These are phyloP conservation scores for Apteryx mantelli DNA, from an alignment of 2,113 vertebrate species.

Conservation along the genomic window DNA sequence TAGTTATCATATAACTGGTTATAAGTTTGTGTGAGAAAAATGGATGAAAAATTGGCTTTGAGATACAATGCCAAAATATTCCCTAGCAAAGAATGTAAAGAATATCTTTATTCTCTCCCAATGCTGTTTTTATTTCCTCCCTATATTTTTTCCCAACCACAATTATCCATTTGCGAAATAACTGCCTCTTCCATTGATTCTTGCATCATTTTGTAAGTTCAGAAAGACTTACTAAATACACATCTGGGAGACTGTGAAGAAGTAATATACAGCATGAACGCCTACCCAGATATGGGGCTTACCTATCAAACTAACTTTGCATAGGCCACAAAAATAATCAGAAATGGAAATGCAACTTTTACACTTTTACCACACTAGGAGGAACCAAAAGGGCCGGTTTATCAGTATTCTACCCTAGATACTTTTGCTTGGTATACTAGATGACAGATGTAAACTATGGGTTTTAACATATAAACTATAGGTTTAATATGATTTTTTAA, in stretches of 20 bases:
- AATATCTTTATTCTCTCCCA: not conserved
- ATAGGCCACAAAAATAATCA: not conserved
- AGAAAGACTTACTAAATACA: not conserved
- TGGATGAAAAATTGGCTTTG: not conserved
- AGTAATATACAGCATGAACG: not conserved
- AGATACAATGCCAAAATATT: constrained; percentile 5
- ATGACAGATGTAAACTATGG: not conserved
- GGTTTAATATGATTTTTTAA: not conserved
- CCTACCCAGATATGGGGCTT: not conserved
- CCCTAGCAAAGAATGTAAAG: not conserved
- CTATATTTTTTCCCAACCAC: not conserved
- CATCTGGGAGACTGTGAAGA: not conserved
- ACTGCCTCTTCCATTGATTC: not conserved
- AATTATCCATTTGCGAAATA: not conserved
- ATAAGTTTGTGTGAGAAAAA: not conserved
- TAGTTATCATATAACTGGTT: not conserved
- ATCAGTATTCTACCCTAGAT: not conserved
- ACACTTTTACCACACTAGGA: not conserved
- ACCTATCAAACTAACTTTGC: not conserved
- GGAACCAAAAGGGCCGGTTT: not conserved
- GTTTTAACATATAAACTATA: not conserved
- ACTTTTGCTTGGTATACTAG: not conserved
- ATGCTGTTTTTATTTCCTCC: not conserved
- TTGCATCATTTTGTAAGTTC: not conserved
- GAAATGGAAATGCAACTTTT: not conserved